Evolutionary conservation across 2,797 vertebrate species (phyloP).

Genomic region (Sebastes matsubarae): DNA sequence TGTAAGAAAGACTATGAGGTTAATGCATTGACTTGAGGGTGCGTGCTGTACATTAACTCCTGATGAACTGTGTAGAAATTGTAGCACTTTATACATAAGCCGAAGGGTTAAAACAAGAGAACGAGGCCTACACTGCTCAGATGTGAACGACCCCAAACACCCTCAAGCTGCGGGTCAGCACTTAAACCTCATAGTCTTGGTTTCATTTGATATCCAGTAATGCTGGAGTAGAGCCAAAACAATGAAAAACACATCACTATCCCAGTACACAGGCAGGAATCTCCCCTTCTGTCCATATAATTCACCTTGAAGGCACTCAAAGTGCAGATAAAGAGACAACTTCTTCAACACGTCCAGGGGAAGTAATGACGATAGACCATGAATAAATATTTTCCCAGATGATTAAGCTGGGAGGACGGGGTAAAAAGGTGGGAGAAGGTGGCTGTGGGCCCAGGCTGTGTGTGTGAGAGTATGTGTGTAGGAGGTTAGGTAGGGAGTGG

Average conservation of each 20-base stretch:
- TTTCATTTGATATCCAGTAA: slow-evolving; percentile 20
- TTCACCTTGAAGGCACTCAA: slow-evolving; percentile 64
- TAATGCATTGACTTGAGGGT: not conserved
- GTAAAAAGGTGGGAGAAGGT: slow-evolving; percentile 31
- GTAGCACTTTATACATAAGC: not conserved
- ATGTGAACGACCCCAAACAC: slow-evolving; percentile 3
- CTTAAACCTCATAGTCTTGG: slow-evolving; percentile 1
- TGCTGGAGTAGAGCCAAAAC: not conserved
- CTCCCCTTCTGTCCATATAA: slow-evolving; percentile 24
- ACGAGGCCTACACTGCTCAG: not conserved
- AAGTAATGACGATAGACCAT: slow-evolving; percentile 54
- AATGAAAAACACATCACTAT: slow-evolving; percentile 15
- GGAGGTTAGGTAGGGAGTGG: slow-evolving; percentile 57
- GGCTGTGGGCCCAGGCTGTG: slow-evolving; percentile 19
- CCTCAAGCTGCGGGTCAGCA: slow-evolving; percentile 20
- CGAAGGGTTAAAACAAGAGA: not conserved
- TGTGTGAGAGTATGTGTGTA: slow-evolving; percentile 33
- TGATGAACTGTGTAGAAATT: not conserved
- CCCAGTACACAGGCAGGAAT: slow-evolving; percentile 17
- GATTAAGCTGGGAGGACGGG: slow-evolving; percentile 65
- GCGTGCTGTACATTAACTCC: not conserved
- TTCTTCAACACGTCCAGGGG: slow-evolving; percentile 57
- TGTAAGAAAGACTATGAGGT: not conserved
- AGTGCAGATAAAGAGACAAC: slow-evolving; percentile 56
- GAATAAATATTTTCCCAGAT: slow-evolving; percentile 77